phyloP scores from a whole-genome alignment of 2,888 invertebrate genomes.

The Atherix ibis region DNA sequence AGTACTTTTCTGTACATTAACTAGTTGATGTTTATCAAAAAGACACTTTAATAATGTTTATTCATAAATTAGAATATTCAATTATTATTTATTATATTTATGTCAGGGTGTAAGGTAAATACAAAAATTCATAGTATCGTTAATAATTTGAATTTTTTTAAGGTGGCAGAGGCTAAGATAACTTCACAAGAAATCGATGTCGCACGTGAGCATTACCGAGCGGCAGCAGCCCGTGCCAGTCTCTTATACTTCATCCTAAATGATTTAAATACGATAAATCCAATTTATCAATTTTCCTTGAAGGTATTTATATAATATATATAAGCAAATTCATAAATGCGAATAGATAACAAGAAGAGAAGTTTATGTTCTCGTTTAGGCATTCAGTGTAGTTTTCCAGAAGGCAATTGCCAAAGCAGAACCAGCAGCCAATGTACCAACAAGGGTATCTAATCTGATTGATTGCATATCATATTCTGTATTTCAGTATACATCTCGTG shows the following conservation, averaged over 20 bases:
- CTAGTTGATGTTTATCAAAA: too few species aligned
- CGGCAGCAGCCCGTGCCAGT: constrained; percentile 81
- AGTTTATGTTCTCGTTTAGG: too few species aligned
- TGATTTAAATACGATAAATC: constrained; percentile 89
- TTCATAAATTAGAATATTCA: too few species aligned
- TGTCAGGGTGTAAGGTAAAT: too few species aligned
- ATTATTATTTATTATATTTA: too few species aligned
- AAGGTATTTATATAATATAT: too few species aligned
- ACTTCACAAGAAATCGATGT: constrained; percentile 86
- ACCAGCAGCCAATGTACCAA: constrained; percentile 59
- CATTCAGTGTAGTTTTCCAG: constrained; percentile 94
- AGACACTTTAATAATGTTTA: too few species aligned
- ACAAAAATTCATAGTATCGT: too few species aligned
- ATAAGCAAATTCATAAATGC: too few species aligned
- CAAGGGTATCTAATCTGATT: constrained; percentile 74
- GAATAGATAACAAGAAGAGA: too few species aligned
- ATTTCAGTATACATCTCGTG: constrained; percentile 85
- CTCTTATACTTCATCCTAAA: constrained; percentile 89
- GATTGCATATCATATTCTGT: constrained; percentile 91
- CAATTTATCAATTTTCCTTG: constrained; percentile 92
- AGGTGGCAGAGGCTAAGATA: constrained; percentile 75
- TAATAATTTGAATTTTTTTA: constrained; percentile 5
- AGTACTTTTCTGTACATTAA: too few species aligned
- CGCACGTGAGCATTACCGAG: constrained; percentile 65
- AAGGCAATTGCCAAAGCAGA: constrained; percentile 85